These are phyloP conservation scores for Ferdinandea cuprea DNA, from an alignment of 2,888 invertebrate genomes.

Conservation along the genomic window DNA sequence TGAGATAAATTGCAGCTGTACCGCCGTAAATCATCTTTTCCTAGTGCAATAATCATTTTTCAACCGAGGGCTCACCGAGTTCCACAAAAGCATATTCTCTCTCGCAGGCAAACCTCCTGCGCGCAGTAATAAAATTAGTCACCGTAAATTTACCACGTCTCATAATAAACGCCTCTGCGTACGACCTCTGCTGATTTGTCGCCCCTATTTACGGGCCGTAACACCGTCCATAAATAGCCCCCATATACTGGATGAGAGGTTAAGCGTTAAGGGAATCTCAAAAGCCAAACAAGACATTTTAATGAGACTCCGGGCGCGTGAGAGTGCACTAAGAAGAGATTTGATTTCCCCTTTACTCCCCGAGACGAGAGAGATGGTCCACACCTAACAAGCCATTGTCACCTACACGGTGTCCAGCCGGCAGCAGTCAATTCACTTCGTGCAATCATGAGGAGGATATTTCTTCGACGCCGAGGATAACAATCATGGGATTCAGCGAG, in stretches of 20 bases:
- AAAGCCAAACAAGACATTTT: conserved; percentile 71
- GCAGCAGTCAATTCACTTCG: conserved; percentile 21
- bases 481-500: conserved; percentile 54
- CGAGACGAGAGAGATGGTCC: conserved; percentile 5
- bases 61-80: conserved; percentile 30
- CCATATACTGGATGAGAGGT: conserved; percentile 24
- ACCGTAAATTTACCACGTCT: conserved; percentile 64
- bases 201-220: conserved; percentile 55
- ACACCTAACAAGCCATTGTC: conserved; percentile 64
- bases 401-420: conserved; percentile 9
- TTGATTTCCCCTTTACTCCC: conserved; percentile 26
- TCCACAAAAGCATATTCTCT: background rate
- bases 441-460: conserved; percentile 32
- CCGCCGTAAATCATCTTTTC: conserved; percentile 55
- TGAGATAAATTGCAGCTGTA: conserved; percentile 64
- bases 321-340: conserved; percentile 32
- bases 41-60: conserved; percentile 41
- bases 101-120: background rate
- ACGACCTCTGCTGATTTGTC: conserved; percentile 69
- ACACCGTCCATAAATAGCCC: conserved; percentile 66
- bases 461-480: conserved; percentile 38
- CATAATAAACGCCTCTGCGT: conserved; percentile 73
- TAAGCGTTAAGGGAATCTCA: conserved; percentile 32
- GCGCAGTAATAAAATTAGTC: conserved; percentile 69
- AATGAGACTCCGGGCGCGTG: conserved; percentile 67